These are phyloP conservation scores for Sebastes vulpes DNA, from an alignment of 2,797 vertebrate species.

Conservation along the genomic window DNA sequence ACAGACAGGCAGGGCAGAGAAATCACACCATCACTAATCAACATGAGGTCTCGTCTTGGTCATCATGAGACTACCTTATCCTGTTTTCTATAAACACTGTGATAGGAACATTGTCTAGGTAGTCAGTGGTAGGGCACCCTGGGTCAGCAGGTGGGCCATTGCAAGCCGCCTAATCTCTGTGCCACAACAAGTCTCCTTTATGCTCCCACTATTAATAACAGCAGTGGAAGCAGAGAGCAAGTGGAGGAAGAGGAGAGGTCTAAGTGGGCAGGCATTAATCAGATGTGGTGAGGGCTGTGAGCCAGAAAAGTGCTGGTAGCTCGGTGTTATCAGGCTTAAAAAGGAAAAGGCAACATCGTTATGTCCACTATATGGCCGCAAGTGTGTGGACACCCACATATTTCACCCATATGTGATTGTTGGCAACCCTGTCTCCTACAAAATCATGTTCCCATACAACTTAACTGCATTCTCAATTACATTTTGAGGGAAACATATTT, in stretches of 20 bases:
- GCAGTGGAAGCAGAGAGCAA: constrained; percentile 27
- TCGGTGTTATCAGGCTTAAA: not conserved
- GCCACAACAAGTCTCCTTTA: constrained; percentile 49
- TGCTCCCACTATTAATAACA: constrained; percentile 53
- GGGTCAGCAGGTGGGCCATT: constrained; percentile 23
- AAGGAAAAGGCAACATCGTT: not conserved
- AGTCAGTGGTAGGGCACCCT: not conserved
- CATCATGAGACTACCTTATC: not conserved
- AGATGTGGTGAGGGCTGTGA: constrained; percentile 34
- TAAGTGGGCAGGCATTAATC: constrained; percentile 52
- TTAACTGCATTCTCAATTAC: not conserved
- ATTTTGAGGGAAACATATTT: too few species aligned
- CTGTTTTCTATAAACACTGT: not conserved
- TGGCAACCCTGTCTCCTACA: not conserved
- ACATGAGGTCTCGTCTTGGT: not conserved
- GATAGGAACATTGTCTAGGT: not conserved
- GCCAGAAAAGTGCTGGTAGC: constrained; percentile 14
- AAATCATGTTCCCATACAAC: not conserved
- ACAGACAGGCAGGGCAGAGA: not conserved
- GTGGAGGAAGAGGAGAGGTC: constrained; percentile 27
- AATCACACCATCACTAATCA: not conserved
- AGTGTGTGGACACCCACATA: not conserved
- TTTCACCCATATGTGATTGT: not conserved
- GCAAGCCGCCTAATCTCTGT: constrained; percentile 38
- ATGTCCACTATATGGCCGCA: not conserved